Base-by-base conservation (phyloP, 2,888 invertebrate genomes). In the Papilio elwesi region DNA sequence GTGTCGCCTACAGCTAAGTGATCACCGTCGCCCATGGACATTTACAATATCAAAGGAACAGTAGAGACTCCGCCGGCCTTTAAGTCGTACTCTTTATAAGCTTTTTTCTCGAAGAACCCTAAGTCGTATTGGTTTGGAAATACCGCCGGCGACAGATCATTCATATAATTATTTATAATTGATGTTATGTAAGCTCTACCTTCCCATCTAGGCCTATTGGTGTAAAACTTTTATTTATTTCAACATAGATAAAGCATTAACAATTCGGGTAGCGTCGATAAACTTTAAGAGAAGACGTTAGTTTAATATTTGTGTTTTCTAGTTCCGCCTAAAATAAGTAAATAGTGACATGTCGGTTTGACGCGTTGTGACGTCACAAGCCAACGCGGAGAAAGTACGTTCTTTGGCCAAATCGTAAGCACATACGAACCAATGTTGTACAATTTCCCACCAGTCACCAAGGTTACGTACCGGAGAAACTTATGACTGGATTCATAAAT, bases 321-420 rank as follows among this genome's bases (percentile, higher is more conserved):
- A 63, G 53, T 68, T 68, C 68, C 69, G 69, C 47, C 65, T 69
- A 52, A 65, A 66, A 66, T 73, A 26, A 65, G 65, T 59, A 52
- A 73, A 73, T 16, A 47, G 13, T 73, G 73, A 70, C 59, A 66
- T 69, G 51, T 65, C 62, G 10, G n/a, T 9, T 12, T 12, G 64
- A 64, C 63, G 64, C 70, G 57, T 62, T 47, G 47, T 73, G 73
- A 73, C 69, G 73, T 70, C 73, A 73, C 26, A 26, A 51, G 13
- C 26, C 26, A 47, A 48, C 48, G 63, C 66, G 69, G 74, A 70
- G 75, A 76, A 76, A 74, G 76, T 74, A 63, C 53, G 49, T 70
- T 70, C 59, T 59, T 59, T 71, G 57, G 16, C 43, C 63, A 72
- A 70, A 73, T 68, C 36, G 51, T 66, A 66, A 69, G 52, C 65